Percentiles rank a stretch among this genome's conserved stretches.
These are phyloP conservation scores for Lochmaea capreae DNA, from an alignment of 2,888 invertebrate species.

Conservation along the genomic window DNA sequence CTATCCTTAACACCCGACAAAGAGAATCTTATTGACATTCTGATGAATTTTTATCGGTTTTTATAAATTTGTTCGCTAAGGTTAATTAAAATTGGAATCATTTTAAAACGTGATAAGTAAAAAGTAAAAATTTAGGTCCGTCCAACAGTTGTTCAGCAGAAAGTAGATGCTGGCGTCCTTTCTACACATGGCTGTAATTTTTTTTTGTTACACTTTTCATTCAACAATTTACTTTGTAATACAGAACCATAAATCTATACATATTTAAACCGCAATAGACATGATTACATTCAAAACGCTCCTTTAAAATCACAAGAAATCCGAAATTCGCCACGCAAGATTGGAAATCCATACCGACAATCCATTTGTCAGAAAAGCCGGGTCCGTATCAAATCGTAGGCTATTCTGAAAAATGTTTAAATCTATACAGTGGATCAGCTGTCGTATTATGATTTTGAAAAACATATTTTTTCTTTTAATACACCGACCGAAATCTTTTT, in stretches of 20 bases:
- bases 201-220: too few species aligned
- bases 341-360: conserved; percentile 46
- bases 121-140: neutral
- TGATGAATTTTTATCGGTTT: neutral
- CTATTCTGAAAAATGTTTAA: conserved; percentile 30
- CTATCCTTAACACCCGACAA: conserved; percentile 10
- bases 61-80: neutral
- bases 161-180: too few species aligned
- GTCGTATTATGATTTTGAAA: conserved; percentile 36
- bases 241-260: conserved; percentile 19
- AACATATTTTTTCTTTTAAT: conserved; percentile 38
- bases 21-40: neutral
- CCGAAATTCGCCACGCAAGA: conserved; percentile 48
- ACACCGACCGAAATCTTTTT: conserved; percentile 39
- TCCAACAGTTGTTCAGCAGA: too few species aligned
- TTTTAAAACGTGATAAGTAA: neutral
- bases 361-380: conserved; percentile 40
- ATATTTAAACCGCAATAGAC: conserved; percentile 26
- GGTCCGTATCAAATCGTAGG: conserved; percentile 46
- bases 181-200: too few species aligned
- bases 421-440: conserved; percentile 39
- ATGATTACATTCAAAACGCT: conserved; percentile 15
- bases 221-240: neutral
- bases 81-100: neutral
- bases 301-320: conserved; percentile 11